These are phyloP conservation scores for Drosophila dives DNA, from an alignment of 2,888 invertebrate species.

Conservation along the genomic window DNA sequence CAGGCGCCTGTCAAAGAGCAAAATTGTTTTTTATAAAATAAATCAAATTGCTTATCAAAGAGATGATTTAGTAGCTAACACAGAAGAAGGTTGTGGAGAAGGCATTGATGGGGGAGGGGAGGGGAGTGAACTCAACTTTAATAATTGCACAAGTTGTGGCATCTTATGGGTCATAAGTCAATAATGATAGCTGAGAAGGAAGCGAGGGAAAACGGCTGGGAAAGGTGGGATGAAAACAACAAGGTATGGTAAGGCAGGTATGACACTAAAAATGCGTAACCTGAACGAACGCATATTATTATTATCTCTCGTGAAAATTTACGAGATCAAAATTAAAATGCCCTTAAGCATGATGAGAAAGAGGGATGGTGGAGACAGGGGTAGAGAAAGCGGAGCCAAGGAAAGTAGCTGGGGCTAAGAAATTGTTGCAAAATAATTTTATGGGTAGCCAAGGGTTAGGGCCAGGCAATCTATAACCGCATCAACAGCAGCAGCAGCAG, in stretches of 20 bases:
- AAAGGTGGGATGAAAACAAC: constrained; percentile 16
- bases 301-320: constrained; percentile 81
- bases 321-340: constrained; percentile 82
- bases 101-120: background rate
- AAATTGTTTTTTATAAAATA: constrained; percentile 77
- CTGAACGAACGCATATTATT: constrained; percentile 79
- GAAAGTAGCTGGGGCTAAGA: constrained; percentile 63
- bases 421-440: constrained; percentile 80
- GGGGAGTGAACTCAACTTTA: constrained; percentile 61
- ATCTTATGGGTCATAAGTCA: constrained; percentile 77
- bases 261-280: constrained; percentile 71
- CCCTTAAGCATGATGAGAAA: constrained; percentile 52
- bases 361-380: background rate
- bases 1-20: constrained; percentile 66
- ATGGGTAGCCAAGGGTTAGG: constrained; percentile 72
- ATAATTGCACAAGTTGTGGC: constrained; percentile 78
- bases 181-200: constrained; percentile 50
- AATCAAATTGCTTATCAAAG: constrained; percentile 80
- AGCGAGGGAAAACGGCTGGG: background rate
- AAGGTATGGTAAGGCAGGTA: constrained; percentile 59
- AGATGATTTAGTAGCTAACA: constrained; percentile 71
- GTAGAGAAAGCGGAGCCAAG: constrained; percentile 23
- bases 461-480: constrained; percentile 74
- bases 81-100: background rate
- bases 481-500: constrained; percentile 46